Evolutionary conservation across 2,888 invertebrate genomes (phyloP).

Genomic region (Odontothrips loti): DNA sequence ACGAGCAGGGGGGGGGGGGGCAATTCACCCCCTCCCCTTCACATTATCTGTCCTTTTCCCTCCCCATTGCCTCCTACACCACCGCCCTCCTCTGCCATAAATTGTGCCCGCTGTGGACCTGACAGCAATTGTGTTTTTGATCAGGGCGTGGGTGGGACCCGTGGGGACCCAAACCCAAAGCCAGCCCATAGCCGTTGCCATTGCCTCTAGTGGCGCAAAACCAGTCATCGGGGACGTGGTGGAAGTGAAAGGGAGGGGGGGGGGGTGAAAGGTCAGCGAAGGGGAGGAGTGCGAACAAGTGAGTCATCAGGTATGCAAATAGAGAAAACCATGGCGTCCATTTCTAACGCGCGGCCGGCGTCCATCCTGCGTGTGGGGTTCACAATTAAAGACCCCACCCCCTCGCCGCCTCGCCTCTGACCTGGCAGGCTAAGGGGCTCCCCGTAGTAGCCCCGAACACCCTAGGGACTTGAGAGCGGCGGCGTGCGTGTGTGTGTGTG

Average conservation of each 20-base stretch:
- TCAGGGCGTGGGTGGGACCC: not conserved
- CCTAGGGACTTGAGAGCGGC: no score
- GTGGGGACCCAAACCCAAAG: no score
- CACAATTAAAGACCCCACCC: no score
- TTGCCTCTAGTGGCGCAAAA: not conserved
- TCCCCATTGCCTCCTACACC: no score
- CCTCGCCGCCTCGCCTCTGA: no score
- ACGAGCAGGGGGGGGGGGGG: no score
- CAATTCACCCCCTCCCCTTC: no score
- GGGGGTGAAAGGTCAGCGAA: not conserved
- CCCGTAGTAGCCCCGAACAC: no score
- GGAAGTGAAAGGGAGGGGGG: not conserved
- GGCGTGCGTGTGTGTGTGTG: no score
- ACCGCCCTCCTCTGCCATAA: not conserved
- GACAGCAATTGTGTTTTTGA: conserved; percentile 6
- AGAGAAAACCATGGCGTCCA: not conserved
- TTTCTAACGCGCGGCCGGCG: not conserved
- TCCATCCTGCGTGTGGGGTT: not conserved
- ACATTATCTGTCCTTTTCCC: no score
- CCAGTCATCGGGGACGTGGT: not conserved
- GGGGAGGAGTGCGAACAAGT: not conserved
- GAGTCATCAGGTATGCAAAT: not conserved
- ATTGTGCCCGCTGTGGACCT: not conserved
- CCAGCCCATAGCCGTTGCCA: not conserved
- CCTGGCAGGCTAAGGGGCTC: no score